Base-by-base conservation (phyloP, 2,888 invertebrate species). In the Nebria salina region DNA sequence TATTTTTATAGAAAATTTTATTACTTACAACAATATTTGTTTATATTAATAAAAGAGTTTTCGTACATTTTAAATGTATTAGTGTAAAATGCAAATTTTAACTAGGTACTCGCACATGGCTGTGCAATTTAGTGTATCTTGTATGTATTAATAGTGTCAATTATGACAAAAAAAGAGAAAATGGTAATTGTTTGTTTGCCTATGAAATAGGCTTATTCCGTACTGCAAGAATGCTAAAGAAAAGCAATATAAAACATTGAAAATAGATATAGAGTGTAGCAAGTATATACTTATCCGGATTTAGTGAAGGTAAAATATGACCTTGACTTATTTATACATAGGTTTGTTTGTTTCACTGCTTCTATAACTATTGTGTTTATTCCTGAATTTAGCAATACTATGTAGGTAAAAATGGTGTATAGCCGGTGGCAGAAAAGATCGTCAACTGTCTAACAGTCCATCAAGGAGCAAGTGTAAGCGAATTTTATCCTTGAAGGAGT, bases 271-370 rank as follows among this genome's bases (percentile, higher is more conserved):
- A 54, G 7, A 7, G 8, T 54, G 13, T 54, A 54, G 54, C 34
- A 54, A 13, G 54, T 54, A 8, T 54, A 54, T 54, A 54, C 54
- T 54, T 64, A 77, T 54, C 77, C 77, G 77, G 77, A 77, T 34
- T 79, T 68, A 66, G 79, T 79, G 79, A 79, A 79, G 79, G 79
- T 68, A 25, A 26, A 11, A 54, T 15, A 54, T 41, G 2, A 72
- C 77, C 77, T 77, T 77, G 77, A 77, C 78, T 74, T 74, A 78
- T 73, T 77, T 11, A 13, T 54, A 54, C 54, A 54, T 78, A 41
- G 65, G 72, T 72, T 72, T 54, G 73, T 34, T 72, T 25, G 72
- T 78, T 54, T 54, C 54, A 13, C 54, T 6, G 54, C 54, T 54
- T 54, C 2, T 34, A 54, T 13, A 54, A 13, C 13, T 54, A 54